phyloP scores from a whole-genome alignment of 2,113 vertebrate species.

The Crotalus horridus region DNA sequence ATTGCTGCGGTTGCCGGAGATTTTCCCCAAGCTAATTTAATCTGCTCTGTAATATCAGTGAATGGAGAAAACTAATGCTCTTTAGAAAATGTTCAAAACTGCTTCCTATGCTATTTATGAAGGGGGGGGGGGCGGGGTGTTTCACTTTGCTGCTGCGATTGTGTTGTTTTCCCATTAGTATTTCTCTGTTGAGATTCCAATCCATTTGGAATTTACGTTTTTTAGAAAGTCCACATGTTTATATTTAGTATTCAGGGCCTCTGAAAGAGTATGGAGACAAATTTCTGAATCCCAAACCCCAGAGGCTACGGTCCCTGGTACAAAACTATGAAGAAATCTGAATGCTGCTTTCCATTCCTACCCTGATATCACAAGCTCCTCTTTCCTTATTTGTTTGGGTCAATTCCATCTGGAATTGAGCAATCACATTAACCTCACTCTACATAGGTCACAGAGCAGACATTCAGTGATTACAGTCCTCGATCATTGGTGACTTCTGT shows the following conservation, averaged over 20 bases:
- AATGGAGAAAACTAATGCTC: not conserved
- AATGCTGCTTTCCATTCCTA: not conserved
- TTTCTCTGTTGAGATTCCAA: not conserved
- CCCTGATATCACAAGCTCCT: not conserved
- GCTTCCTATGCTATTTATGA: not conserved
- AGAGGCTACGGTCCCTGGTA: not conserved
- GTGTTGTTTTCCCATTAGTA: not conserved
- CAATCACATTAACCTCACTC: constrained; percentile 20
- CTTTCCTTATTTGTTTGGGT: not conserved
- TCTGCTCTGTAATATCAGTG: not conserved
- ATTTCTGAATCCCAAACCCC: not conserved
- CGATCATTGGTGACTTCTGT: constrained; percentile 3
- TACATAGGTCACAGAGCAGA: constrained; percentile 11
- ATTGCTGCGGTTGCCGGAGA: not conserved
- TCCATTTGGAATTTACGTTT: not conserved
- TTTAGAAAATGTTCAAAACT: not conserved
- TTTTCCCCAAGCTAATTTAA: constrained; percentile 21
- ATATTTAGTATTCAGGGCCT: not conserved
- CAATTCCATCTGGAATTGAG: constrained; percentile 58
- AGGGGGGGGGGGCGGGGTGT: rapidly evolving
- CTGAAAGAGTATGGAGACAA: not conserved
- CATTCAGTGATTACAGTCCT: not conserved
- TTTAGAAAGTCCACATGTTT: not conserved
- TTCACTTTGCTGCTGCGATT: not conserved
- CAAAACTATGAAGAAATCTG: not conserved